Conservation (phyloP, 2,113 vertebrate species). For the Cephalopterus ornatus region DNA sequence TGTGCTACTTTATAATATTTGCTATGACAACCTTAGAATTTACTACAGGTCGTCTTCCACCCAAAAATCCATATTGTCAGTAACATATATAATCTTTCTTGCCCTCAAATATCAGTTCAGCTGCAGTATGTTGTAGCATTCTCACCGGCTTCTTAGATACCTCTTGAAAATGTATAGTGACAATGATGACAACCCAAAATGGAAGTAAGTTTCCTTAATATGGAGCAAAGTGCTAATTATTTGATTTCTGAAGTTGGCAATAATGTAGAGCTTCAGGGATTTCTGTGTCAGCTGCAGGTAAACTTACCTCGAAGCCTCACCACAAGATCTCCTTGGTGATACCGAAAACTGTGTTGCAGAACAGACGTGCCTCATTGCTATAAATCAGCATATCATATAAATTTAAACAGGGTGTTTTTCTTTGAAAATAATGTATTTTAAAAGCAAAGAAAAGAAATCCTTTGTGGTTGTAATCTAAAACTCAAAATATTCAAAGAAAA, state of each 20-base stretch:
- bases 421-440: background rate
- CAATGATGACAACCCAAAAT: background rate
- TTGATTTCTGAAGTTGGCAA: background rate
- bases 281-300: background rate
- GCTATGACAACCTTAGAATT: fast-evolving
- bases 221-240: background rate
- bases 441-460: background rate
- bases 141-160: background rate
- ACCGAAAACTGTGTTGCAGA: background rate
- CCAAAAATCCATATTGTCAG: background rate
- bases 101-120: background rate
- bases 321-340: background rate
- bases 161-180: background rate
- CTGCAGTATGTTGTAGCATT: background rate
- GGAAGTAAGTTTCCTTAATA: background rate
- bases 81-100: background rate
- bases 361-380: background rate
- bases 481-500: background rate
- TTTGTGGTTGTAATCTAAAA: background rate
- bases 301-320: background rate
- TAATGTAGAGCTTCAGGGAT: background rate
- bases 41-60: background rate
- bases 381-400: background rate
- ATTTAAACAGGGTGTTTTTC: background rate
- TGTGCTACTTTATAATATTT: background rate